Base-by-base conservation (phyloP, 2,113 vertebrate genomes). In the Cisticola juncidis region DNA sequence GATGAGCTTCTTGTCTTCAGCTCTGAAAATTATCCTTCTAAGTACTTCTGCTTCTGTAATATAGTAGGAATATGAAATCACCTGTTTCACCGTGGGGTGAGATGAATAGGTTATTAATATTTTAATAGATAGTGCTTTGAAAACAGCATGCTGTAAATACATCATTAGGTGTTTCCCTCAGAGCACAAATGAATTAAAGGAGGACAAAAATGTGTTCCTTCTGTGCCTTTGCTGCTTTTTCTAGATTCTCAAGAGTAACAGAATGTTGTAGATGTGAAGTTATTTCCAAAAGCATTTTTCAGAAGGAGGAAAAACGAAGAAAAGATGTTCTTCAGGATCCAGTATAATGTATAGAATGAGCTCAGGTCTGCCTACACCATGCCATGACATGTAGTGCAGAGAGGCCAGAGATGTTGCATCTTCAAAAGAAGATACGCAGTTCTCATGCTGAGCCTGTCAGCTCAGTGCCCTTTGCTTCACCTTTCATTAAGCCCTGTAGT, bases 41-140 rank as follows among this genome's bases (percentile, higher is more conserved):
- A 50, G 25, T 74, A 36, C 9, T 79, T 81, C 72, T 76, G 24
- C 42, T 72, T 92, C 57, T 76, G 25, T 71, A 72, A 81, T 64
- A 23, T 33, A 58, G 42, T 42, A 79, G 53, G 77, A 81, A 66
- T 38, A 54, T 4, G 33, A 82, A 94, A 72, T 86, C 60, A 77
- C 42, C 71, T 73, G 36, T 16, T 74, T 74, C 28, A n/a, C 65
- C 24, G 12, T 50, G 51, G 66, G 42, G 35, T 77, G 62, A 92
- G 58, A 86, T 24, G 10, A 87, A 45, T 15, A 53, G 22, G n/a
- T 80, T 81, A 72, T 95, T 85, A 92, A 88, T 92, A 77, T 90
- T 94, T 94, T 72, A 94, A 85, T 73, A 87, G 65, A 20, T 15
- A 65, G 19, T 42, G 45, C 66, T 80, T 87, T 93, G 90, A 91